These are phyloP conservation scores for Decapterus maruadsi DNA, from an alignment of 2,797 vertebrate species.

Conservation along the genomic window DNA sequence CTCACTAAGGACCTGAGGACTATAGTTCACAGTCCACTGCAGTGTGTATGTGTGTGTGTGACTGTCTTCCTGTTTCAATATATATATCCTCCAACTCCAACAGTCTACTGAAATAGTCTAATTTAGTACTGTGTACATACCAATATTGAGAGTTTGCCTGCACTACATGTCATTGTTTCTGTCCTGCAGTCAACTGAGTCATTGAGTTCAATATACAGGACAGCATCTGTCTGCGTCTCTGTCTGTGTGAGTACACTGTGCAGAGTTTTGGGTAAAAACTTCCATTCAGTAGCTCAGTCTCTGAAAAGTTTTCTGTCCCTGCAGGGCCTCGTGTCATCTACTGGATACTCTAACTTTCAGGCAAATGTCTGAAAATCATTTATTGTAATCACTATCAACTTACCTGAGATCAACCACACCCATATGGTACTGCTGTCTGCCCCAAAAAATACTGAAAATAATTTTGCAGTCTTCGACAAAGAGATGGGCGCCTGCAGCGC, in stretches of 20 bases:
- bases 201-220: neutral
- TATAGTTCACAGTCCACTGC: slow-evolving; percentile 36
- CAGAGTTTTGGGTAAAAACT: neutral
- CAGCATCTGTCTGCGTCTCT: slow-evolving; percentile 22
- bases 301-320: slow-evolving; percentile 1
- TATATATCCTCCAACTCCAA: slow-evolving; percentile 12
- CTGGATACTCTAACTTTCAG: neutral
- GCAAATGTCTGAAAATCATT: slow-evolving; percentile 27
- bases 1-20: slow-evolving; percentile 49
- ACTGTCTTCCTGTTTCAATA: slow-evolving; percentile 37
- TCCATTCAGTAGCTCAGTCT: neutral
- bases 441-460: slow-evolving; percentile 21
- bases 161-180: slow-evolving; percentile 17
- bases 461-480: slow-evolving; percentile 27
- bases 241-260: slow-evolving; percentile 6
- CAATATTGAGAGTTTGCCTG: slow-evolving; percentile 13
- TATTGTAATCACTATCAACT: slow-evolving; percentile 1
- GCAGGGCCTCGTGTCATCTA: neutral
- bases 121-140: slow-evolving; percentile 18
- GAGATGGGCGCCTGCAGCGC: slow-evolving; percentile 28
- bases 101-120: slow-evolving; percentile 17
- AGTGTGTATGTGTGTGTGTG: slow-evolving; percentile 32
- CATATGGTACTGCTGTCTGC: slow-evolving; percentile 22
- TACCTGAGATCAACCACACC: slow-evolving; percentile 20
- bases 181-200: slow-evolving; percentile 14